These are phyloP conservation scores for Drusus annulatus DNA, from an alignment of 1,140 invertebrate genomes.

Conservation along the genomic window DNA sequence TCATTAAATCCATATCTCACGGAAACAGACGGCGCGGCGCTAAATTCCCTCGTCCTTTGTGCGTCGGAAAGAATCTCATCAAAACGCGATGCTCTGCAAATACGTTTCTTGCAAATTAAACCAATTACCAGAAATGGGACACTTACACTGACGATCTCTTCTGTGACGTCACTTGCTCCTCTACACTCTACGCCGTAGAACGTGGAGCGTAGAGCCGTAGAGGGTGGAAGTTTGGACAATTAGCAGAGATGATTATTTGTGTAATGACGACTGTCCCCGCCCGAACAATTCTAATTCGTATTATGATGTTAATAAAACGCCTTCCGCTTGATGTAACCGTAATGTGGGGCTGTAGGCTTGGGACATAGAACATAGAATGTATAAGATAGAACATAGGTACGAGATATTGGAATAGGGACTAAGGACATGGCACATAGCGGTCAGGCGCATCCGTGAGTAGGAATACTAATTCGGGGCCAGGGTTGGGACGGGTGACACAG, in stretches of 20 bases:
- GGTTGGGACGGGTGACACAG: conserved; percentile 9
- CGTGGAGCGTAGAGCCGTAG: background rate
- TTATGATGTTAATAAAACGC: conserved; percentile 58
- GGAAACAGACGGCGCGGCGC: background rate
- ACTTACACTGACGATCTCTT: background rate
- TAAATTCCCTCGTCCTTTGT: background rate
- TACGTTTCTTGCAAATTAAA: conserved; percentile 30
- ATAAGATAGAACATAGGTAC: background rate
- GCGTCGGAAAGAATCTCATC: conserved; percentile 22
- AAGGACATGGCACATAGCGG: conserved; percentile 37
- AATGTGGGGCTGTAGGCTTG: conserved; percentile 11
- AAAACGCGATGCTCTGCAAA: conserved; percentile 17
- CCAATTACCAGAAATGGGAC: conserved; percentile 17
- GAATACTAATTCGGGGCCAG: background rate
- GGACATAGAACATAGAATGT: background rate
- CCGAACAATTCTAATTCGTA: conserved; percentile 53
- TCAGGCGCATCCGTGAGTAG: conserved; percentile 35
- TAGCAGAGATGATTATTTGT: conserved; percentile 54
- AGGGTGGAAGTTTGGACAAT: conserved; percentile 22
- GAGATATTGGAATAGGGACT: background rate
- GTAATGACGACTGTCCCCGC: conserved; percentile 41
- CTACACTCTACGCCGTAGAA: background rate
- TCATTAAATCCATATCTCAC: conserved; percentile 10
- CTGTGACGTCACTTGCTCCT: background rate
- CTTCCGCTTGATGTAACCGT: conserved; percentile 29